Evolutionary conservation across 2,113 vertebrate species (phyloP).

Genomic region (Miniopterus natalensis): DNA sequence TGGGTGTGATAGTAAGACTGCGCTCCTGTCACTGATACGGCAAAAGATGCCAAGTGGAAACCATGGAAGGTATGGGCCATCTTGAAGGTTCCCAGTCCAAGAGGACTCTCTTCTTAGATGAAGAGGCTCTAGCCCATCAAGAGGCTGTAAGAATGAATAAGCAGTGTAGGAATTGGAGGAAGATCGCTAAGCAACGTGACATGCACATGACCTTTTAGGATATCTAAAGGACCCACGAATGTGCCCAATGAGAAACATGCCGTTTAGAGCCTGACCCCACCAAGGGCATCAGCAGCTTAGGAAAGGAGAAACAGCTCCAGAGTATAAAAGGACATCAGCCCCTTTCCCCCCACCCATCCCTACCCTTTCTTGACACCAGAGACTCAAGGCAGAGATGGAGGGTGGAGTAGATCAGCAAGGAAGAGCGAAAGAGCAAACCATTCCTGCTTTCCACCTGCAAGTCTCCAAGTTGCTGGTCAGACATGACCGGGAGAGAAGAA

Average conservation of each 20-base stretch:
- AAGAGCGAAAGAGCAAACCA: not conserved
- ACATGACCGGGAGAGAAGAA: not conserved
- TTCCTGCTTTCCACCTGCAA: not conserved
- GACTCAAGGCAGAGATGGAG: not conserved
- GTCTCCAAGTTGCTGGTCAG: not conserved
- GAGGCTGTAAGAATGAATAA: not conserved
- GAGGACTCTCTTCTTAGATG: not conserved
- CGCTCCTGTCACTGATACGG: not conserved
- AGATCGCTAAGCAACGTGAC: not conserved
- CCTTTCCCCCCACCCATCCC: not conserved
- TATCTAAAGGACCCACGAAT: not conserved
- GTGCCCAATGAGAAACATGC: not conserved
- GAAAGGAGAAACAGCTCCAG: not conserved
- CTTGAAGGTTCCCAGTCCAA: not conserved
- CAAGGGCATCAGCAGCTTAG: not conserved
- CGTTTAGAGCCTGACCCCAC: not conserved
- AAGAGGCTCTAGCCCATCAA: not conserved
- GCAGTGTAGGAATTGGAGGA: not conserved
- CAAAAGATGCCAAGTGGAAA: not conserved
- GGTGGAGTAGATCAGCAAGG: not conserved
- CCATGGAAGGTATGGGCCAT: not conserved
- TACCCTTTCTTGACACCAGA: not conserved
- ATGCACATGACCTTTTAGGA: not conserved
- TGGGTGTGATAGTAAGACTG: not conserved
- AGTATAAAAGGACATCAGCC: not conserved